Conservation (phyloP, 2,888 invertebrate species). For the Ectemnius cavifrons region DNA sequence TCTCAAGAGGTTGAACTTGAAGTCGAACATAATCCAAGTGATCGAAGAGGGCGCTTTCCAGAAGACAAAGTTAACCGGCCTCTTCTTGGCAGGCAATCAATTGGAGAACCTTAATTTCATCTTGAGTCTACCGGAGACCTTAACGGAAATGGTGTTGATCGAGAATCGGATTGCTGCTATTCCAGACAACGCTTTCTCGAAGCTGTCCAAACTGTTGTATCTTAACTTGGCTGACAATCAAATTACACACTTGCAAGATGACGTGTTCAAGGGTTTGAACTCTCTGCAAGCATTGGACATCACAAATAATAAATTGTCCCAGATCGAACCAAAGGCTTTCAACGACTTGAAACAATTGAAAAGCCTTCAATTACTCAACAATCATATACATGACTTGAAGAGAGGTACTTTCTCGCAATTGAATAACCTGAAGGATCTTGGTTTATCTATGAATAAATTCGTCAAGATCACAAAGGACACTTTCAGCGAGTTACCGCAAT, state of each 20-base stretch:
- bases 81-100: slow-evolving; percentile 54
- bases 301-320: slow-evolving; percentile 70
- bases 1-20: slow-evolving; percentile 73
- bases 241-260: slow-evolving; percentile 48
- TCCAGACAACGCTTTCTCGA: slow-evolving; percentile 46
- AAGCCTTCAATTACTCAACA: slow-evolving; percentile 51
- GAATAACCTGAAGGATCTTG: slow-evolving; percentile 74
- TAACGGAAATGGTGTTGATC: slow-evolving; percentile 50
- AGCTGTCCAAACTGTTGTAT: slow-evolving; percentile 40
- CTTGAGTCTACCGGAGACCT: slow-evolving; percentile 54
- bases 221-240: slow-evolving; percentile 58
- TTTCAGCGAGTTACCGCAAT: slow-evolving; percentile 72
- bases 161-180: slow-evolving; percentile 55
- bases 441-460: slow-evolving; percentile 77
- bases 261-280: slow-evolving; percentile 55
- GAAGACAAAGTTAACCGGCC: slow-evolving; percentile 66
- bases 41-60: slow-evolving; percentile 75
- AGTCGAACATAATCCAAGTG: slow-evolving; percentile 71
- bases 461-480: slow-evolving; percentile 70
- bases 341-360: slow-evolving; percentile 48
- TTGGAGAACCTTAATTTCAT: slow-evolving; percentile 56
- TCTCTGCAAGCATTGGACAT: slow-evolving; percentile 73
- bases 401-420: slow-evolving; percentile 74
- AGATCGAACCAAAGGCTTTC: slow-evolving; percentile 73
- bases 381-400: slow-evolving; percentile 61